Evolutionary conservation across 2,797 vertebrate genomes (phyloP).

Genomic region (Squalus acanthias): DNA sequence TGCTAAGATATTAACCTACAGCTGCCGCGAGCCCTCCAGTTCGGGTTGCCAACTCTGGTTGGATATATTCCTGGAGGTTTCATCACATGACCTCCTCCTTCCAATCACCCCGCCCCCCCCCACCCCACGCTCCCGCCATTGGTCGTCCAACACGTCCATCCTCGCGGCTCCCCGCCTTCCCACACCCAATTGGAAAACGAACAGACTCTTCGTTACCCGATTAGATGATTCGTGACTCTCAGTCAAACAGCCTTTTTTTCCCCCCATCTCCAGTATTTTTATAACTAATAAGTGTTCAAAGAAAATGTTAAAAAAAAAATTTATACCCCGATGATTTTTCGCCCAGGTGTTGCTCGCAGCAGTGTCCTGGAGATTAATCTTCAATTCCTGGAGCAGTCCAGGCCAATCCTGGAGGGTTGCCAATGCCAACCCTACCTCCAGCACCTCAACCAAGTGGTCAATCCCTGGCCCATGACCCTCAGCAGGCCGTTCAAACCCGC

Average conservation of each 20-base stretch:
- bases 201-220: not conserved
- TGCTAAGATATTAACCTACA: not conserved
- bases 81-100: not conserved
- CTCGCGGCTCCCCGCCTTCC: no score
- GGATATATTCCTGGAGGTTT: not conserved
- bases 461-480: not conserved
- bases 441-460: no score
- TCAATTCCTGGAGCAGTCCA: no score
- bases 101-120: not conserved
- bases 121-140: not conserved
- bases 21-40: not conserved
- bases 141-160: not conserved
- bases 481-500: no score
- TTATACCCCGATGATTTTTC: not conserved
- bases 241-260: not conserved
- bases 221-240: not conserved
- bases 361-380: not conserved
- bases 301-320: no score
- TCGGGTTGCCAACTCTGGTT: not conserved
- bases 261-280: not conserved
- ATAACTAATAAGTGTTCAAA: no score
- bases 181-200: not conserved
- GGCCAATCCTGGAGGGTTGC: not conserved
- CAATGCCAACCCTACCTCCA: not conserved
- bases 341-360: no score